phyloP scores from a whole-genome alignment of 2,797 vertebrate genomes.

The Masticophis lateralis region DNA sequence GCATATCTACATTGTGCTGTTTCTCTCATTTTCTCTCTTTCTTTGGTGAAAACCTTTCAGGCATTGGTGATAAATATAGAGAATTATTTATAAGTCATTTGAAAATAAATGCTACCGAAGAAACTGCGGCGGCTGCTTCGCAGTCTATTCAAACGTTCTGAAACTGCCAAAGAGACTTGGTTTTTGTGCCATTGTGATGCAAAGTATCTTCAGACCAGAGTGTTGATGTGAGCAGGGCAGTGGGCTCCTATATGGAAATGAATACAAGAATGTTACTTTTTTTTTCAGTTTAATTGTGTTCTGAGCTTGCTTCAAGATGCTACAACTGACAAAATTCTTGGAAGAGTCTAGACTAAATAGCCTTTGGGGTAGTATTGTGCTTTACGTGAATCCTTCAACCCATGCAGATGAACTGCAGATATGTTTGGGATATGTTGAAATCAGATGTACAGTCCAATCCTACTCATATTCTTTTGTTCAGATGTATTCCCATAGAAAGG shows the following conservation, averaged over 20 bases:
- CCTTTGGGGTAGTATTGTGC: not conserved
- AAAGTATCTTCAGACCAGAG: conserved; percentile 39
- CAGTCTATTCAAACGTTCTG: conserved; percentile 28
- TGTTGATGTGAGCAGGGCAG: conserved; percentile 9
- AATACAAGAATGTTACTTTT: conserved; percentile 20
- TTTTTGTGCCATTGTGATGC: conserved; percentile 40
- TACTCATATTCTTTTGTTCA: not conserved
- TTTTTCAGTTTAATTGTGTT: conserved; percentile 16
- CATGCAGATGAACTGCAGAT: not conserved
- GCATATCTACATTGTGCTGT: not conserved
- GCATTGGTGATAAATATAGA: not conserved
- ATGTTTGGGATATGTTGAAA: not conserved
- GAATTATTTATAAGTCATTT: conserved; percentile 29
- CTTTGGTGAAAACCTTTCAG: not conserved
- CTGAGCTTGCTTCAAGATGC: conserved; percentile 16
- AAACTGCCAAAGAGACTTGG: conserved; percentile 10
- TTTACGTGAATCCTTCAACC: not conserved
- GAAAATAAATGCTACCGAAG: conserved; percentile 36
- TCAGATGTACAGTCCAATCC: not conserved
- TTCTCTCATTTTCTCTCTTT: not conserved
- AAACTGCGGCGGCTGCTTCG: conserved; percentile 10
- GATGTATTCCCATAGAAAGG: not conserved
- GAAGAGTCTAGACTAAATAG: not conserved
- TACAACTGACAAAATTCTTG: not conserved
- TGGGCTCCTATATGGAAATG: conserved; percentile 38